Evolutionary conservation across 2,888 invertebrate genomes (phyloP).

Genomic region (Lycophotia porphyrea): DNA sequence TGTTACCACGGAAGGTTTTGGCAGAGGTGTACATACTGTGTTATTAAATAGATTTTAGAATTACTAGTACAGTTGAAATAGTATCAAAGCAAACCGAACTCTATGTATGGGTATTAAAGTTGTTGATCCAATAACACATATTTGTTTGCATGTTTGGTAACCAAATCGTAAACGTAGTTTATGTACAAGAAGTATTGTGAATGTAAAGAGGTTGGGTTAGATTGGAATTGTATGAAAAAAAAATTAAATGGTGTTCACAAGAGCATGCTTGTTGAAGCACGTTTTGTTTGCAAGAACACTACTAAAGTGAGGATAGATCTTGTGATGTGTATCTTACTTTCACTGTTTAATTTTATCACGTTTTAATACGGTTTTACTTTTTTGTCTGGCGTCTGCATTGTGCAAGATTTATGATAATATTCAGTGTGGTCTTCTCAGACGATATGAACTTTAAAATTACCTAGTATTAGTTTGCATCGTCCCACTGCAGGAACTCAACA

Average conservation of each 20-base stretch:
- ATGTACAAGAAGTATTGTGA: constrained; percentile 34
- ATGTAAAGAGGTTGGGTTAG: constrained; percentile 15
- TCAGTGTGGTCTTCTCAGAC: neutral
- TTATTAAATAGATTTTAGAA: neutral
- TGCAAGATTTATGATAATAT: neutral
- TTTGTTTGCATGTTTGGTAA: neutral
- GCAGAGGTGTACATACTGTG: too few species aligned
- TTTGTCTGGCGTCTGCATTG: neutral
- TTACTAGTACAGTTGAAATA: neutral
- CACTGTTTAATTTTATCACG: constrained; percentile 13
- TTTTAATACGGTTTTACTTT: constrained; percentile 13
- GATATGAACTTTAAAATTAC: neutral
- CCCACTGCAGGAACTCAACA: neutral
- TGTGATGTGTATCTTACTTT: constrained; percentile 32
- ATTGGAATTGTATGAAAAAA: constrained; percentile 30
- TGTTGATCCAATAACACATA: neutral
- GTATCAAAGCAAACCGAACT: neutral
- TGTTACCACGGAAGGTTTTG: too few species aligned
- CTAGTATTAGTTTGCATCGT: neutral
- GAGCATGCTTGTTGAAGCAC: constrained; percentile 13
- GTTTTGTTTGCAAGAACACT: constrained; percentile 16
- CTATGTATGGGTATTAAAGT: neutral
- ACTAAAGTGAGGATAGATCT: neutral
- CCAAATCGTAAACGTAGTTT: neutral
- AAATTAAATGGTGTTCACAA: constrained; percentile 6